Percentiles rank a stretch among this genome's conserved stretches.
phyloP scores from a whole-genome alignment of 1,140 invertebrate genomes.

The Bacillus rossius region DNA sequence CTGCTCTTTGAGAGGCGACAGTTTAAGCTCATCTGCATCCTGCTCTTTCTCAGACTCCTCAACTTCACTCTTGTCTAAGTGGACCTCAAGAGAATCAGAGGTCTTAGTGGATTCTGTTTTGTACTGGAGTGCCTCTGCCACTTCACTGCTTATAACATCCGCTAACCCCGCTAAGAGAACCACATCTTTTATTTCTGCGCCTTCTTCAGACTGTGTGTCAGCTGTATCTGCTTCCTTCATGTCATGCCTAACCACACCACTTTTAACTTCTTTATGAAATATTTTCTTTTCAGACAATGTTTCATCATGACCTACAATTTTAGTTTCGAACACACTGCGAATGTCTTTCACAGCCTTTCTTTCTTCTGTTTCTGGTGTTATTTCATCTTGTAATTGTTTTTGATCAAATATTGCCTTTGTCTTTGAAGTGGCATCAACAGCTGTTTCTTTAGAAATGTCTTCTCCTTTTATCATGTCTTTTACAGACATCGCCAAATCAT shows the following conservation, averaged over 20 bases:
- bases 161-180: not conserved
- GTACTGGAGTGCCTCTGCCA: slow-evolving; percentile 29
- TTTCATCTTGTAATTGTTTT: not conserved
- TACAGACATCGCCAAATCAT: not conserved
- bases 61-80: slow-evolving; percentile 47
- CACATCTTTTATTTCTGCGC: not conserved
- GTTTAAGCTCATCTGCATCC: slow-evolving; percentile 38
- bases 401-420: not conserved
- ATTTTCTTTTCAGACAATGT: not conserved
- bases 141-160: slow-evolving; percentile 20
- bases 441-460: slow-evolving; percentile 11
- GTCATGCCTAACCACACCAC: slow-evolving; percentile 4
- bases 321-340: slow-evolving; percentile 14
- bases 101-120: slow-evolving; percentile 37
- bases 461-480: slow-evolving; percentile 2
- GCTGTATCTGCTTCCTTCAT: not conserved
- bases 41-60: slow-evolving; percentile 44
- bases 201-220: no score
- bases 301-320: slow-evolving; percentile 10
- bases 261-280: slow-evolving; percentile 3
- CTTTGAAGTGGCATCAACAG: not conserved
- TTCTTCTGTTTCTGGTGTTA: not conserved
- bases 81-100: slow-evolving; percentile 43
- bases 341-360: slow-evolving; percentile 13
- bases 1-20: slow-evolving; percentile 24